Evolutionary conservation across 2,113 vertebrate species (phyloP), one percentile per base, ranked within the genome.

Genomic region (Gallinago paraguaiae): DNA sequence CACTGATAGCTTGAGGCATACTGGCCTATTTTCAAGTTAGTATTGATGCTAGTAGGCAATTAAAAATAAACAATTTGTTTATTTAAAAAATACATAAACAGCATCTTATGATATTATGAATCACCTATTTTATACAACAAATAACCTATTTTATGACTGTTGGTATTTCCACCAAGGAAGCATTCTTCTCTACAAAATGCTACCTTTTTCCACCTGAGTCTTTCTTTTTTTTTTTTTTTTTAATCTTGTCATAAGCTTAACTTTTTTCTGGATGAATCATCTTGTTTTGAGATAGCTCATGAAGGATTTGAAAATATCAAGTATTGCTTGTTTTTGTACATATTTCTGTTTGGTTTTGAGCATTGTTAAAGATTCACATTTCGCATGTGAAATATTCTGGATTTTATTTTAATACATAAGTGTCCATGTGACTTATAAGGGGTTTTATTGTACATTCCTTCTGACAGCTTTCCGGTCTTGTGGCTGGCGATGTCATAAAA

Each of bases 31-130:
- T 92, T 80, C 96, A 77, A 13, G 92, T 96, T 80, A 13, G 2
- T 72, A 48, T 41, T 86, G 63, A 61, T 93, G 59, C 24, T 88
- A 77, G 59, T 45, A 81, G 88, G 80, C 83, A 92, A 83, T 91
- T 96, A 96, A 93, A 91, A 88, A 82, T n/a, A 91, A 80, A 43
- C 27, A 23, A 54, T 82, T 93, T 83, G 20, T 50, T 43, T 87
- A 43, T 83, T 88, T 27, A 6, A 63, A 93, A 70, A 79, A 82
- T 48, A 60, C 18, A 45, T 64, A 74, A 92, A 35, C 64, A 80
- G 27, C 17, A 74, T 88, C 48, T 72, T 83, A 60, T 11, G 48
- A 39, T 92, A 27, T 14, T 76, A 35, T 2, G 7, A 82, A 65
- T 82, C 18, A n/a, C 23, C 39, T 86, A 7, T 60, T 86, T 88